Evolutionary conservation across 2,797 vertebrate species (phyloP).

Genomic region (Sebastes hubbsi): DNA sequence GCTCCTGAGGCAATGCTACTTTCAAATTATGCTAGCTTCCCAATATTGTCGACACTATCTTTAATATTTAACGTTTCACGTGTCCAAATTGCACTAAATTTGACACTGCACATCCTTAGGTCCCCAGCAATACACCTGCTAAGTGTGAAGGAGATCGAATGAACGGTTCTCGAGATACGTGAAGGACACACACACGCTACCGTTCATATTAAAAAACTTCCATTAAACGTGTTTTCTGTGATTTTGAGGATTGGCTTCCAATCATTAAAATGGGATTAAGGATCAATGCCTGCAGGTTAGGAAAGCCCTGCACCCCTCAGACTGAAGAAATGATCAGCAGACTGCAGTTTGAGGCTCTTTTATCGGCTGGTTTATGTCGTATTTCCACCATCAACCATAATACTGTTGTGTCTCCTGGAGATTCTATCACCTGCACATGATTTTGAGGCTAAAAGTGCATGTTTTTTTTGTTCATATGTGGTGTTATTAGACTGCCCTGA

Average conservation of each 20-base stretch:
- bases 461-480: slow-evolving; percentile 15
- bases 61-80: too few relatives aligned
- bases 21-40: too few relatives aligned
- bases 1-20: too few relatives aligned
- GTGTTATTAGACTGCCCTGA: slow-evolving; percentile 3
- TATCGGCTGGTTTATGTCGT: neutral
- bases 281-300: neutral
- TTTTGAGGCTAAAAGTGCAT: slow-evolving; percentile 4
- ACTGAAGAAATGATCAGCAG: neutral
- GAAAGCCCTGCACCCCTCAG: neutral
- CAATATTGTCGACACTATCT: too few relatives aligned
- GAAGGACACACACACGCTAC: too few relatives aligned
- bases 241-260: neutral
- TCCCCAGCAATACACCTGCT: too few relatives aligned
- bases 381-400: neutral
- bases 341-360: neutral
- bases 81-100: too few relatives aligned
- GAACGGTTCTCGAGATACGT: too few relatives aligned
- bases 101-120: too few relatives aligned
- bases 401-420: neutral
- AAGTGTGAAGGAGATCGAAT: too few relatives aligned
- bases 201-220: too few relatives aligned
- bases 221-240: neutral
- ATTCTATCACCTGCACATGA: slow-evolving; percentile 24
- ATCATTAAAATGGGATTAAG: slow-evolving; percentile 32